Percentiles rank a stretch among this genome's conserved stretches.
Evolutionary conservation across 1,140 invertebrate species (phyloP).

Genomic region (Portunus trituberculatus): DNA sequence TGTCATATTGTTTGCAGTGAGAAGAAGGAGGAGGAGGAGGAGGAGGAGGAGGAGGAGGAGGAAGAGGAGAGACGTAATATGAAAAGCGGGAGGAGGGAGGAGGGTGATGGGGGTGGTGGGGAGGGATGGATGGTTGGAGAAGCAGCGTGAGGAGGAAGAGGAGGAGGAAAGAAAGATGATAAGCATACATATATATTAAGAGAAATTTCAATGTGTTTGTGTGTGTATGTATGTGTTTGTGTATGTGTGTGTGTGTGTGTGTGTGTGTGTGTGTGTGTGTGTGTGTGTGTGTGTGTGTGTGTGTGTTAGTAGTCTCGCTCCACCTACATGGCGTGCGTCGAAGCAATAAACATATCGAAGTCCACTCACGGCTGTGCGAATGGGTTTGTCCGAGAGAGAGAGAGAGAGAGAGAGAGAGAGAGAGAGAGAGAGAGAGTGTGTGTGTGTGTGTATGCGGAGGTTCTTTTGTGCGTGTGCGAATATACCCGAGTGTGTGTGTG

Average conservation of each 20-base stretch:
- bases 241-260: too few species aligned
- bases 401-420: slow-evolving; percentile 6
- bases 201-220: background rate
- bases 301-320: too few species aligned
- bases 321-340: background rate
- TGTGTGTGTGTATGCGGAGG: background rate
- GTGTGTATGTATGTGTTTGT: too few species aligned
- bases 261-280: background rate
- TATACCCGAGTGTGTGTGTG: background rate
- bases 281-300: too few species aligned
- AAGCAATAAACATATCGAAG: background rate
- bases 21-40: background rate
- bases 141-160: background rate
- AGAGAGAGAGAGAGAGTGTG: background rate
- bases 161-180: too few species aligned
- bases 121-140: background rate
- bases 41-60: background rate
- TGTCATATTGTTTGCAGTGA: background rate
- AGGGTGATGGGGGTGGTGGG: background rate
- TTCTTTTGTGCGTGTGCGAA: background rate
- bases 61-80: background rate
- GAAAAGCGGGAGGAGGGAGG: background rate
- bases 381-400: background rate
- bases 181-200: background rate
- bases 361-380: background rate